Evolutionary conservation across 2,888 invertebrate species (phyloP), one percentile per base, ranked within the genome.

Genomic region (Hypercompe scribonia): DNA sequence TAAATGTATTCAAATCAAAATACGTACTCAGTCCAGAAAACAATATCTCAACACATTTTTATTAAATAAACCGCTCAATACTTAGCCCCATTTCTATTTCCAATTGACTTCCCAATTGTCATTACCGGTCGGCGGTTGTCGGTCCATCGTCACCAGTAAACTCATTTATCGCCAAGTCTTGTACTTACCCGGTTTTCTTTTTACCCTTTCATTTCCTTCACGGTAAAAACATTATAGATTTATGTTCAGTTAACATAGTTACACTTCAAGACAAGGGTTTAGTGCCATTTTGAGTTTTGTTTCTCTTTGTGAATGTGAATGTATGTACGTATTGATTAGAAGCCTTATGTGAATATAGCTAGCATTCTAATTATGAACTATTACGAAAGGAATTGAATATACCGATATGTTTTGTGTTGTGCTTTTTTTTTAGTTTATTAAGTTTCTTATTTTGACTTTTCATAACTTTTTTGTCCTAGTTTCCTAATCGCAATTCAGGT

Each of bases 201-300:
- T 70, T 75, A 70, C 74, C 74, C 68, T 78, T 80, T 81, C 77
- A 81, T 85, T 85, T 78, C 78, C 80, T 80, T 31, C 78, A 39
- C 71, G 70, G 65, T 70, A 70, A 84, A 78, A 71, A 68, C 68
- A 76, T 79, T 66, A 42, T 31, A 54, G 28, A 65, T 21, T 65
- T 50, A 46, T 18, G 7, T 61, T 69, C 28, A 63, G 28, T 36
- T 64, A 46, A 65, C 31, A 21, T 28, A 61, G n/a, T 36, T n/a
- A 42, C n/a, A 36, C 5, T 58, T 61, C 34, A 4, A 39, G 24
- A 13, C 10, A 15, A 33, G 18, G 36, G 28, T 54, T 34, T 28
- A 68, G 34, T 50, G 2, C n/a, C 34, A 50, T 50, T 21, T 67
- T 39, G 24, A 24, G 36, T 50, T 50, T 39, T 24, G 21, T 24